These are phyloP conservation scores for Pelodiscus sinensis DNA, from an alignment of 2,113 vertebrate species.

Conservation along the genomic window DNA sequence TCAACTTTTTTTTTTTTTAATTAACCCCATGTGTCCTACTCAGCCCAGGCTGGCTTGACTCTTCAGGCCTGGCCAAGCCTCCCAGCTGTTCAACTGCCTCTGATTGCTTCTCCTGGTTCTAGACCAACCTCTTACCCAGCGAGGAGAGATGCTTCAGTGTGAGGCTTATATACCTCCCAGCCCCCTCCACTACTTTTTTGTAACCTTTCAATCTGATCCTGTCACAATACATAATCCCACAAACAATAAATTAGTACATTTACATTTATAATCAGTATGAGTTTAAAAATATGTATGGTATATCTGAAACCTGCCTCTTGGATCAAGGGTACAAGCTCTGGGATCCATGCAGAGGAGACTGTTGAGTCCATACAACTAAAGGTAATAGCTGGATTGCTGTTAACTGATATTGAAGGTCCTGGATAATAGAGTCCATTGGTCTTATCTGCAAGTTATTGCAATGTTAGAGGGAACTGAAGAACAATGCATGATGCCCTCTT, in stretches of 20 bases:
- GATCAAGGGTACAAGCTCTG: not conserved
- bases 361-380: not conserved
- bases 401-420: not conserved
- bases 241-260: not conserved
- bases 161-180: no score
- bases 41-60: no score
- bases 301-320: not conserved
- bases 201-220: no score
- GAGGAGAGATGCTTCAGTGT: no score
- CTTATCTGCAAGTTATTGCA: not conserved
- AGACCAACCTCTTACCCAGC: no score
- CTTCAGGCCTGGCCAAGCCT: no score
- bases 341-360: not conserved
- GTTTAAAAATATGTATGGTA: not conserved
- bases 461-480: not conserved
- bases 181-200: no score
- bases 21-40: no score
- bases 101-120: no score
- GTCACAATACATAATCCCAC: not conserved
- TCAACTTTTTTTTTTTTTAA: no score
- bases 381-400: not conserved
- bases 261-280: not conserved
- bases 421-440: not conserved
- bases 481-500: no score
- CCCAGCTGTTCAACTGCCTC: no score